Evolutionary conservation across 1,140 invertebrate species (phyloP).

Genomic region (Leptoteleia sp.): DNA sequence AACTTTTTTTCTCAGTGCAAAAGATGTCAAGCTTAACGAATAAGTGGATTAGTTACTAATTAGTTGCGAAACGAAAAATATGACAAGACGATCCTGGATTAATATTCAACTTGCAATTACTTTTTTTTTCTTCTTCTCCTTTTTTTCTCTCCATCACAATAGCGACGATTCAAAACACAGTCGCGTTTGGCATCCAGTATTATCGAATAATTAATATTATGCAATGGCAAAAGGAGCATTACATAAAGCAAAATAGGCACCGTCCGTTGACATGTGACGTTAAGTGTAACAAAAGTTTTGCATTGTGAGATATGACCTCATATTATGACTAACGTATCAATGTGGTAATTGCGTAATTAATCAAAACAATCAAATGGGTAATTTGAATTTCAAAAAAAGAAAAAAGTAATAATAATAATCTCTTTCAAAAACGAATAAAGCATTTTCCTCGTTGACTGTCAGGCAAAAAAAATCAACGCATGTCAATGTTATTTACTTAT

Average conservation of each 20-base stretch:
- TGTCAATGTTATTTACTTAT: too few species aligned
- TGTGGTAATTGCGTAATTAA: constrained; percentile 12
- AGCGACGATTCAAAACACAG: neutral
- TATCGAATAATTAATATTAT: constrained; percentile 35
- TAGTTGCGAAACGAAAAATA: too few species aligned
- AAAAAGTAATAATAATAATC: neutral
- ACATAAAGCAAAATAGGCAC: constrained; percentile 33
- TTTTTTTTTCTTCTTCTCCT: too few species aligned
- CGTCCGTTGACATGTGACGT: constrained; percentile 11
- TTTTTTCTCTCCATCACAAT: neutral
- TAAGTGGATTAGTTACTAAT: too few species aligned
- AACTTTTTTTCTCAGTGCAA: too few species aligned
- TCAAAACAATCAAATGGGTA: constrained; percentile 1
- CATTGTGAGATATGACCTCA: constrained; percentile 18
- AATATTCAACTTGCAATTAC: too few species aligned
- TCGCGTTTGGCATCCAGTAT: constrained; percentile 3
- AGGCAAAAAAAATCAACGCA: too few species aligned
- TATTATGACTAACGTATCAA: constrained; percentile 22
- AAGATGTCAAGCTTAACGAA: too few species aligned
- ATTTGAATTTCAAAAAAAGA: neutral
- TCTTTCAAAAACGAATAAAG: too few species aligned
- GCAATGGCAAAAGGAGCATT: constrained; percentile 28
- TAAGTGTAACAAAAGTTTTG: constrained; percentile 38
- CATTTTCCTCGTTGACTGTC: too few species aligned
- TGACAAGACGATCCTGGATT: too few species aligned